phyloP scores from a whole-genome alignment of 2,888 invertebrate genomes.

The Glaucopsyche alexis region DNA sequence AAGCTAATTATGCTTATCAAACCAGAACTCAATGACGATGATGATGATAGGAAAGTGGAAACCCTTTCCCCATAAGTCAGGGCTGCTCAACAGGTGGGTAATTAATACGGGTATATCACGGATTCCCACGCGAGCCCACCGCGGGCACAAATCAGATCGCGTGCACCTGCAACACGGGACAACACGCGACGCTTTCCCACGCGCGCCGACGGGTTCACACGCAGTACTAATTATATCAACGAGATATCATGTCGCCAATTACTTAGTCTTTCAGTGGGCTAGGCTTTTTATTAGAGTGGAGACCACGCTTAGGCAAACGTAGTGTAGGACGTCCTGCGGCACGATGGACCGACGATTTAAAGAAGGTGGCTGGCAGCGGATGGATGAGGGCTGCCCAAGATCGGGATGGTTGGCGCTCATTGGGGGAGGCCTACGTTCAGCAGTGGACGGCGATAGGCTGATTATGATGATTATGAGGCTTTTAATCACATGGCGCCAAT shows the following conservation, averaged over 20 bases:
- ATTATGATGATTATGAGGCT: too few relatives aligned
- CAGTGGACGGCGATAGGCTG: too few relatives aligned
- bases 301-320: too few relatives aligned
- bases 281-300: background rate
- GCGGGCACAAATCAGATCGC: constrained; percentile 39
- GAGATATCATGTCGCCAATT: constrained; percentile 8
- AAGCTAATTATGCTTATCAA: too few relatives aligned
- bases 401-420: too few relatives aligned
- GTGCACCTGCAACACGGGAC: constrained; percentile 37
- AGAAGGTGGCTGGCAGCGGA: too few relatives aligned
- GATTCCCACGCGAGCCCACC: constrained; percentile 35
- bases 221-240: constrained; percentile 20
- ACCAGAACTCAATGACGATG: background rate
- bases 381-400: too few relatives aligned
- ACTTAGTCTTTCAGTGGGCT: background rate
- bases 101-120: constrained; percentile 29
- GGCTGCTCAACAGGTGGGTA: constrained; percentile 20
- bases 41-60: background rate
- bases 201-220: constrained; percentile 25
- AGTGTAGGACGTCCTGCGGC: too few relatives aligned
- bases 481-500: background rate
- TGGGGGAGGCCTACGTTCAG: too few relatives aligned
- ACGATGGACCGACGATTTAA: too few relatives aligned
- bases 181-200: constrained; percentile 35
- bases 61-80: constrained; percentile 19